phyloP scores from a whole-genome alignment of 2,797 vertebrate genomes.

The Sparus aurata region DNA sequence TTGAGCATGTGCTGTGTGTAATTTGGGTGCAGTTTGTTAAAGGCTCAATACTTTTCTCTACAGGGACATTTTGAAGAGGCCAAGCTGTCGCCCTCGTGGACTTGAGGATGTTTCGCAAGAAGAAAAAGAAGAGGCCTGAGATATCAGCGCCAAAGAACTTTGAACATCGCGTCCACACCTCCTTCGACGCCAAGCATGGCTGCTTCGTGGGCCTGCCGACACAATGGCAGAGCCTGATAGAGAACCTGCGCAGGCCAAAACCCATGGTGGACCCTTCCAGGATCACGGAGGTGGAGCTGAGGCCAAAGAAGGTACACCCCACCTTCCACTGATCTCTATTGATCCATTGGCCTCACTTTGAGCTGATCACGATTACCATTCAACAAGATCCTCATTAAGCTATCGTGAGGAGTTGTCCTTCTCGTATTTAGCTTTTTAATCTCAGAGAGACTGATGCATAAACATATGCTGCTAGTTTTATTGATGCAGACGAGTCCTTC shows the following conservation, averaged over 20 bases:
- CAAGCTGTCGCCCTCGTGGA: conserved; percentile 63
- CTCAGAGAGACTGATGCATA: conserved; percentile 9
- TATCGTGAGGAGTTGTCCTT: not conserved
- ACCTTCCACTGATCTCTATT: conserved; percentile 21
- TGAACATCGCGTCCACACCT: conserved; percentile 98
- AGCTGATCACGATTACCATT: conserved; percentile 1
- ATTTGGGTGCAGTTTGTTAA: conserved; percentile 30
- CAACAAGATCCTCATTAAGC: not conserved
- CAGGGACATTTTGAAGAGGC: conserved; percentile 69
- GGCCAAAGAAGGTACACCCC: conserved; percentile 94
- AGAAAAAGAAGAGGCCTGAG: conserved; percentile 99
- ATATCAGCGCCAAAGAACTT: conserved; percentile 98
- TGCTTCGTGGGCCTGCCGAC: conserved; percentile 96
- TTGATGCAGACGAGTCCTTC: conserved; percentile 30
- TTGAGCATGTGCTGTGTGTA: conserved; percentile 21
- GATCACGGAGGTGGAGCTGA: conserved; percentile 95
- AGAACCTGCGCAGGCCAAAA: conserved; percentile 94
- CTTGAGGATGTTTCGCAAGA: conserved; percentile 96
- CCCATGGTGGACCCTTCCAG: conserved; percentile 97
- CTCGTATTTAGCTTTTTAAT: conserved; percentile 8
- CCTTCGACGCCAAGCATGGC: conserved; percentile 94
- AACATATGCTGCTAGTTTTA: conserved; percentile 21
- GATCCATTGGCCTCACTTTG: conserved; percentile 44
- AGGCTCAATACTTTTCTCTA: conserved; percentile 22
- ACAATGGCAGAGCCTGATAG: conserved; percentile 98